Base-by-base conservation (phyloP, 2,797 vertebrate species). In the Sitta carolinensis region DNA sequence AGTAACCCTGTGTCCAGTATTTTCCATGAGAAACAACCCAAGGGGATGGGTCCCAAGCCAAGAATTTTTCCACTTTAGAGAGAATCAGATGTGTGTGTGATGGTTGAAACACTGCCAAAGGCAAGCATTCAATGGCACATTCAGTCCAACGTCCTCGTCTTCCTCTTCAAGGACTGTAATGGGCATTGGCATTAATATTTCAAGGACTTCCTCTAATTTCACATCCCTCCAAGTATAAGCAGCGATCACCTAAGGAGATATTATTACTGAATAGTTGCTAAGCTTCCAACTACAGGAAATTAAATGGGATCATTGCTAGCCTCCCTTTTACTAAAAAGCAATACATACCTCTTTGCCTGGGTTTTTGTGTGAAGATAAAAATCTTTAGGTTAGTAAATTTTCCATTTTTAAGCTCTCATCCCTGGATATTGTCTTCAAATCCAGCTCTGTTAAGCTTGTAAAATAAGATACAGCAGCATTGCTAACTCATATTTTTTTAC, bases 251-350 rank as follows among this genome's bases (percentile, higher is more conserved):
- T 51, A 61, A 94, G 82, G 57, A 95, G 87, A 78, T 43, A 63
- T 23, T 92, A 75, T 75, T 95, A 86, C 67, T 11, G 14, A 76
- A 67, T 16, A 72, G 63, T 82, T 90, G 63, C 73, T 90, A 84
- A 93, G 74, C 80, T 92, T 89, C 80, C 89, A 84, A 73, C 59
- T 84, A 84, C 85, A 95, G 94, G 94, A 95, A 96, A 95, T 96
- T 91, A 94, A 94, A 93, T 40, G 52, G 83, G 34, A 69, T 63
- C 45, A n/a, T 79, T 70, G 50, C 38, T 86, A 78, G 51, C 69
- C 84, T 93, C 82, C 45, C 36, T 84, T 58, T 74, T 23, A 23
- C 72, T 79, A 58, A 73, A 95, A 83, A 77, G n/a, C 30, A 85
- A 45, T 42, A 66, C 54, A 19, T n/a, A 59, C 50, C 38, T 93